These are phyloP conservation scores for Tetramorium alpestre DNA, from an alignment of 1,140 invertebrate species.

Conservation along the genomic window DNA sequence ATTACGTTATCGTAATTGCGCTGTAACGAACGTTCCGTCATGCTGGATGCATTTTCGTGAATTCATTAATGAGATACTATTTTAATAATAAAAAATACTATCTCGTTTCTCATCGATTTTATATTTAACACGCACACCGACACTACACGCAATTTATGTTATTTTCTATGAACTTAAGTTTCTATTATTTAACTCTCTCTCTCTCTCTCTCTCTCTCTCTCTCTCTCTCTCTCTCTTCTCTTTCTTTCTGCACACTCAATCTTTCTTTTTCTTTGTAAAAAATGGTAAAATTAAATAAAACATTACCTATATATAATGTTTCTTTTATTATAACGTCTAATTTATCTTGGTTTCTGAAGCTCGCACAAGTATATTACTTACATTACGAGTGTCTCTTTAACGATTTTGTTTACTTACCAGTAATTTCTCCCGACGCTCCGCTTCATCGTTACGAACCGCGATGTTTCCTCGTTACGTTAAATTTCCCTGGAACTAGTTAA, in stretches of 20 bases:
- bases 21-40: conserved; percentile 6
- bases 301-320: not conserved
- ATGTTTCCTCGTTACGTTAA: conserved; percentile 56
- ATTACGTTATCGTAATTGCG: conserved; percentile 42
- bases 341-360: not conserved
- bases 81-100: conserved; percentile 48
- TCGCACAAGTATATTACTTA: conserved; percentile 10
- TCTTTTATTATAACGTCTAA: not conserved
- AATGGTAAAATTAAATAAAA: not conserved
- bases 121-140: not conserved
- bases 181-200: not conserved
- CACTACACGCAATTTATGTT: not conserved
- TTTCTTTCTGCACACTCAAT: not conserved
- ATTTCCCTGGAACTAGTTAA: conserved; percentile 54
- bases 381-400: conserved; percentile 14
- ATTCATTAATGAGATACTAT: conserved; percentile 39
- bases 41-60: conserved; percentile 2
- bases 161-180: not conserved
- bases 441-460: conserved; percentile 14
- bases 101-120: not conserved
- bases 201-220: not conserved
- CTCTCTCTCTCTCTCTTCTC: no score
- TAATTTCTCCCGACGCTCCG: conserved; percentile 26
- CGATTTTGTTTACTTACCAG: conserved; percentile 47
- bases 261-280: not conserved